Evolutionary conservation across 2,797 vertebrate genomes (phyloP).

Genomic region (Platalea minor): DNA sequence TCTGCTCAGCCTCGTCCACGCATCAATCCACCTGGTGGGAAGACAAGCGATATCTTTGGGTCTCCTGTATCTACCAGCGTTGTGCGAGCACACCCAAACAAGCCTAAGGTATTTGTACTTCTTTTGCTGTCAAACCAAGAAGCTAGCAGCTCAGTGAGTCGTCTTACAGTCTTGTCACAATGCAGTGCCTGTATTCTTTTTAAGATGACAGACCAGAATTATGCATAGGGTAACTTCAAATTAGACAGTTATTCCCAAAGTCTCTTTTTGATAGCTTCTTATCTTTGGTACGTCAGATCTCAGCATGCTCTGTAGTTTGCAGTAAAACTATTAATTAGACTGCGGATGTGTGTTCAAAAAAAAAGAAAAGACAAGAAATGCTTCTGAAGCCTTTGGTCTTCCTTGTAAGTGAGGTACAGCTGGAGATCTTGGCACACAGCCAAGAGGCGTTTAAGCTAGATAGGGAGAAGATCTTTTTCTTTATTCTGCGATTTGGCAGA

Average conservation of each 20-base stretch:
- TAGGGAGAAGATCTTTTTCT: background rate
- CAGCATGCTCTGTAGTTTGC: background rate
- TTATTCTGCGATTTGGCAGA: background rate
- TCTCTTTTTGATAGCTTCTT: background rate
- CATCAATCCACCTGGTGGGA: slow-evolving; percentile 79
- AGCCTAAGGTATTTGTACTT: slow-evolving; percentile 85
- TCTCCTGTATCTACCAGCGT: slow-evolving; percentile 67
- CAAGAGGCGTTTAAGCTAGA: background rate
- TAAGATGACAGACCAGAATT: background rate
- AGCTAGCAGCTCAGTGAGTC: background rate
- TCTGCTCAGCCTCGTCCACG: slow-evolving; percentile 73
- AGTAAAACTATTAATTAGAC: background rate
- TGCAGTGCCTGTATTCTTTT: background rate
- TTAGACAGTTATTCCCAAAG: background rate
- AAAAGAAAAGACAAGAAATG: background rate
- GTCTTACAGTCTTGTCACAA: accelerated
- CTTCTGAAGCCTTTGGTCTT: background rate
- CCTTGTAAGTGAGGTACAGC: background rate
- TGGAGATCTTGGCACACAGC: background rate
- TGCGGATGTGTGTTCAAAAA: background rate
- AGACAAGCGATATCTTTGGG: slow-evolving; percentile 84
- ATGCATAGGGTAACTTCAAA: background rate
- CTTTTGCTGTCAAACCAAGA: background rate
- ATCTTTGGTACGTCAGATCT: background rate
- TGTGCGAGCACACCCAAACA: slow-evolving; percentile 85